Base-by-base conservation (phyloP, 2,113 vertebrate species). In the Pomatostomus ruficeps region DNA sequence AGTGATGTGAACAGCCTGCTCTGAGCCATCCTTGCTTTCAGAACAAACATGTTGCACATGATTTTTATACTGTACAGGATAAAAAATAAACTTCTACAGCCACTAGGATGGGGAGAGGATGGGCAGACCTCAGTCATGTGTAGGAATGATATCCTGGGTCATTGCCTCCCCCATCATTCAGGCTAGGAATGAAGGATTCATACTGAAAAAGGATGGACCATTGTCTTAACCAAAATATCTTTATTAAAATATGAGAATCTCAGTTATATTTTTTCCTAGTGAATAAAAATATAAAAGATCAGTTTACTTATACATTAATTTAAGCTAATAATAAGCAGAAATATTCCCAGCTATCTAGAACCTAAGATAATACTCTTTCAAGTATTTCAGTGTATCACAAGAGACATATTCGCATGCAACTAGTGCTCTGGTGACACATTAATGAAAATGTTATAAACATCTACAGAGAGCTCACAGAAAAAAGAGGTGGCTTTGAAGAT, bases 401-500 rank as follows among this genome's bases (percentile, higher is more conserved):
- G 85, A 91, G 55, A 73, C 46, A 62, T 10, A 62, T 65, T 82
- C 55, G 73, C 71, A 66, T 73, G 67, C 25, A 91, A 9, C 55
- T 59, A 36, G 36, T 89, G n/a, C 57, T 92, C 75, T 71, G 62
- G 72, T 90, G 76, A 51, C 51, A 57, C 74, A 80, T 81, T 83
- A 82, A 65, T 48, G 35, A 49, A 66, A 91, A 55, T 11, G 10
- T 52, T 82, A 29, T 57, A 77, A 95, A 85, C 29, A 67, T 36
- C n/a, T 72, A 36, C 38, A 49, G 35, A 91, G 18, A 66, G 6
- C 11, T 82, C 74, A 72, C 35, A 71, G 78, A 76, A 65, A 88
- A 88, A 61, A 48, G 42, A 86, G 17, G 17, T 46, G 55, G 12
- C 48, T 82, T 88, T 95, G 61, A 93, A 91, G 81, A 95, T 62